Percentiles rank a stretch among this genome's conserved stretches.
phyloP scores from a whole-genome alignment of 2,113 vertebrate genomes.

The Phalacrocorax aristotelis region DNA sequence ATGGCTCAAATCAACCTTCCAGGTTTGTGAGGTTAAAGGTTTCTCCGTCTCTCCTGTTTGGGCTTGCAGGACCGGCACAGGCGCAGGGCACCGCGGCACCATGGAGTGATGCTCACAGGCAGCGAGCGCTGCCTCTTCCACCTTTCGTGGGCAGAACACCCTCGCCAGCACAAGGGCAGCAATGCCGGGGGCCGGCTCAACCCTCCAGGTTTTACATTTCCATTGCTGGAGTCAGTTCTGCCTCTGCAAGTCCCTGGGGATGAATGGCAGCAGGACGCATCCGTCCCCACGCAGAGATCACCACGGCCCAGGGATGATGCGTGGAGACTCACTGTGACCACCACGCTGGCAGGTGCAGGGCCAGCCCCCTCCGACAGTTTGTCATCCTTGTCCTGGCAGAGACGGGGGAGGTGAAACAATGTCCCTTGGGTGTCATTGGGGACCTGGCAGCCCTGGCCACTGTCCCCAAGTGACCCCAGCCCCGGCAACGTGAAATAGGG shows the following conservation, averaged over 20 bases:
- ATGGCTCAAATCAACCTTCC: neutral
- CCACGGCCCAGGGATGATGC: rapidly evolving
- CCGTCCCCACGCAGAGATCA: rapidly evolving
- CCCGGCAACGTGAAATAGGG: rapidly evolving
- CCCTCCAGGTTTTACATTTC: neutral
- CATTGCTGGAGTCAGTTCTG: neutral
- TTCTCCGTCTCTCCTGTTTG: neutral
- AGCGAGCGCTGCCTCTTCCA: neutral
- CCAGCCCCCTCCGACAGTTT: neutral
- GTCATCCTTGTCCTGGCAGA: neutral
- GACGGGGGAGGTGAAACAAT: neutral
- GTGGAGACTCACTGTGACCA: rapidly evolving
- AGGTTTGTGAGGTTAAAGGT: neutral
- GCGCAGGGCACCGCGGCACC: rapidly evolving
- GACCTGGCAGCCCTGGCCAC: neutral
- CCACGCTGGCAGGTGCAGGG: rapidly evolving
- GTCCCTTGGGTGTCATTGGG: neutral
- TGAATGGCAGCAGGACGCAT: rapidly evolving
- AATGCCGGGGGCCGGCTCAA: rapidly evolving
- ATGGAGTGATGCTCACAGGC: rapidly evolving
- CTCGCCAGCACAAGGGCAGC: neutral
- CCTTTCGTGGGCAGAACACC: neutral
- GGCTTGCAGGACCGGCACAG: rapidly evolving
- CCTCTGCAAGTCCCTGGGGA: neutral
- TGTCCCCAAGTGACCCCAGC: neutral